phyloP scores from a whole-genome alignment of 2,888 invertebrate genomes.

The Ichneumoninae sp. region DNA sequence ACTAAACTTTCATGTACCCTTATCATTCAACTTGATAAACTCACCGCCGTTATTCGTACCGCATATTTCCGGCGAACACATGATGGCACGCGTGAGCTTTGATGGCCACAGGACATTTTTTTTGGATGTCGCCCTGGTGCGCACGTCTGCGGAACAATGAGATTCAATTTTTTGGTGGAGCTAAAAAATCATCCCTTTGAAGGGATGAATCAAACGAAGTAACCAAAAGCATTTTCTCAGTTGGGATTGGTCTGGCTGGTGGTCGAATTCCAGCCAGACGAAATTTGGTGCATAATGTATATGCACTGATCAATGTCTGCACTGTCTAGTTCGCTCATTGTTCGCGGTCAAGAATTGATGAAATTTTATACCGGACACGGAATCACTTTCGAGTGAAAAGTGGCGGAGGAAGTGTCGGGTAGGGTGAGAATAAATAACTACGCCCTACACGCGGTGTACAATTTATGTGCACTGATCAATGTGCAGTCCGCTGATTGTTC shows the following conservation, averaged over 20 bases:
- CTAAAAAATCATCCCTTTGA: no score
- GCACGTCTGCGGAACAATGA: no score
- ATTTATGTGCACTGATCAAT: no score
- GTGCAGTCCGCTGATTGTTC: not conserved
- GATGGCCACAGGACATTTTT: not conserved
- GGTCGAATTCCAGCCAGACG: no score
- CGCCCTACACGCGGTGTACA: not conserved
- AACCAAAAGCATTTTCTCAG: no score
- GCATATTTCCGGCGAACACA: slow-evolving; percentile 29
- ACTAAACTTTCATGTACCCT: slow-evolving; percentile 52
- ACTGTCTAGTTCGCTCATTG: not conserved
- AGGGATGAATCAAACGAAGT: no score
- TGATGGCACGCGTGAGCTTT: slow-evolving; percentile 30
- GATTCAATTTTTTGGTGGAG: no score
- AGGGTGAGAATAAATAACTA: not conserved
- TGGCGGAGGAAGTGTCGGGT: not conserved
- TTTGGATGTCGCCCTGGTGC: not conserved
- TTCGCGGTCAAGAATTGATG: slow-evolving; percentile 18
- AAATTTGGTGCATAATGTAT: no score
- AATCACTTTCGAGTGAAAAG: slow-evolving; percentile 15
- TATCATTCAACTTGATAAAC: slow-evolving; percentile 56
- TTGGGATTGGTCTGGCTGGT: no score
- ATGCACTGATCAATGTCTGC: not conserved
- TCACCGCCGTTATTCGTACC: slow-evolving; percentile 31
- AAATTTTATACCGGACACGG: slow-evolving; percentile 1